Evolutionary conservation across 2,797 vertebrate genomes (phyloP).

Genomic region (Ctenopoma multispine): DNA sequence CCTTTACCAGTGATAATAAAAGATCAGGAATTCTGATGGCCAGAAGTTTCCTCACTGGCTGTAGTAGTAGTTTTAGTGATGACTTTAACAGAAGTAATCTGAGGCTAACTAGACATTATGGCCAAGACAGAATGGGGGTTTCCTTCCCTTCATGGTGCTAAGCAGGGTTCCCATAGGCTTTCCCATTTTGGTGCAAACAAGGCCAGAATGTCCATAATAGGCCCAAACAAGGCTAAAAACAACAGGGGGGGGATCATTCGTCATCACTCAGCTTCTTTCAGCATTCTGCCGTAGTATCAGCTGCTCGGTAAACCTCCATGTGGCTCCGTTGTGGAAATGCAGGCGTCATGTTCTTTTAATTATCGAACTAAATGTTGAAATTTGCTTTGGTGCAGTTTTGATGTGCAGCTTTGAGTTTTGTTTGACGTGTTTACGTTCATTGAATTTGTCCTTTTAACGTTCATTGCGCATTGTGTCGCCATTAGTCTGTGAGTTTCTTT

Average conservation of each 20-base stretch:
- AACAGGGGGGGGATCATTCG: too few species aligned
- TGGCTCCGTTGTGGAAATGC: conserved; percentile 7
- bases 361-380: background rate
- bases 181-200: accelerated
- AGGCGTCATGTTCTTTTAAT: background rate
- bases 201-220: too few species aligned
- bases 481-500: background rate
- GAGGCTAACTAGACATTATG: too few species aligned
- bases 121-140: too few species aligned
- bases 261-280: background rate
- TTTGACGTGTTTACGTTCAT: conserved; percentile 61
- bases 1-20: too few species aligned
- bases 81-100: too few species aligned
- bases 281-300: background rate
- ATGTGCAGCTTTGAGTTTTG: conserved; percentile 48
- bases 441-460: background rate
- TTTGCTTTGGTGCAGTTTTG: conserved; percentile 6
- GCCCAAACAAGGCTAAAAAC: too few species aligned
- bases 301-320: background rate
- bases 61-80: too few species aligned
- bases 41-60: too few species aligned
- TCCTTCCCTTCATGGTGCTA: background rate
- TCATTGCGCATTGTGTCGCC: background rate
- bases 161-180: background rate
- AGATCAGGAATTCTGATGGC: too few species aligned